Evolutionary conservation across 2,113 vertebrate species (phyloP).

Genomic region (Cebidichthys violaceus): DNA sequence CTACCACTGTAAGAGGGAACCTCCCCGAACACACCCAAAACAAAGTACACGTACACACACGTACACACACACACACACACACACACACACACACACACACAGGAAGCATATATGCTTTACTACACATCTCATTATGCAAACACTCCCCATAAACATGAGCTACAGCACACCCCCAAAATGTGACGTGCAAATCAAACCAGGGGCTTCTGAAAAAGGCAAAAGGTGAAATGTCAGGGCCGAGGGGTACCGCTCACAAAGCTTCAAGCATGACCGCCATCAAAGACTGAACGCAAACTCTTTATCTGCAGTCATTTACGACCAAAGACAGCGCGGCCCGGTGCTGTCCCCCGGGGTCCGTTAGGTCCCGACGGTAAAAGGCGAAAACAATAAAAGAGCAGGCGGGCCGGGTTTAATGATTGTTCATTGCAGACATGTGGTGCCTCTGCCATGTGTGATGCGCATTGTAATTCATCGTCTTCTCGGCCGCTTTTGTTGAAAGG

Average conservation of each 20-base stretch:
- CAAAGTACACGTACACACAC: background rate
- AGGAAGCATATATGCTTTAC: background rate
- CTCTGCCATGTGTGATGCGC: conserved; percentile 38
- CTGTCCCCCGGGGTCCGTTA: conserved; percentile 39
- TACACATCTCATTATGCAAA: background rate
- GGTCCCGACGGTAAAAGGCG: conserved; percentile 34
- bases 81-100: background rate
- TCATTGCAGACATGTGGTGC: conserved; percentile 53
- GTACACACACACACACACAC: background rate
- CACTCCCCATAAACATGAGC: conserved; percentile 14
- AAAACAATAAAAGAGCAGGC: conserved; percentile 45
- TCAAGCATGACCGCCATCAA: conserved; percentile 24
- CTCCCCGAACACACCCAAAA: conserved; percentile 7
- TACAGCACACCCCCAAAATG: conserved; percentile 4
- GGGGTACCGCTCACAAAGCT: conserved; percentile 31
- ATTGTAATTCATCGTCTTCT: conserved; percentile 29
- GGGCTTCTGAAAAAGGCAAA: conserved; percentile 17
- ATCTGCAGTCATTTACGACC: conserved; percentile 55
- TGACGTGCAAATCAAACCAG: background rate
- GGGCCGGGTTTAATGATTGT: conserved; percentile 39
- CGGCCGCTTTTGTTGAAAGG: conserved; percentile 36
- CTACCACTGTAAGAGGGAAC: conserved; percentile 16
- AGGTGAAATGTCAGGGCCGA: conserved; percentile 48
- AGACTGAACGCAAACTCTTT: conserved; percentile 23
- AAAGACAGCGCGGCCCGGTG: conserved; percentile 7